Percentiles rank a stretch among this genome's conserved stretches.
phyloP scores from a whole-genome alignment of 2,113 vertebrate genomes.

The Platichthys flesus region DNA sequence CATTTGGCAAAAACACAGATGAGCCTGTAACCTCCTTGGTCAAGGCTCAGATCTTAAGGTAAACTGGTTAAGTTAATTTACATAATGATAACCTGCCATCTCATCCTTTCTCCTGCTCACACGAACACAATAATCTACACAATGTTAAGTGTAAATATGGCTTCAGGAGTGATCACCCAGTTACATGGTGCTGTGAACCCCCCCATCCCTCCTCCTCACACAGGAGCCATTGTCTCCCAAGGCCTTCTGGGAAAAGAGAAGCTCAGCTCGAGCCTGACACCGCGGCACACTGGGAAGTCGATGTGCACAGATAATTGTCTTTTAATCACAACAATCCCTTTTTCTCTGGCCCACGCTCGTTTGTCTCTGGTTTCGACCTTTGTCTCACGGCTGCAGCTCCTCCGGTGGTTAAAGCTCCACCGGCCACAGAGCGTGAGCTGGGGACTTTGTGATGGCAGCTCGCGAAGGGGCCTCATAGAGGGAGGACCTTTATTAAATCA shows the following conservation, averaged over 20 bases:
- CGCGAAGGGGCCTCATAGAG: neutral
- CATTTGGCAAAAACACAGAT: too few species aligned
- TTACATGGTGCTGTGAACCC: constrained; percentile 53
- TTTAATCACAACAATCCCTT: constrained; percentile 82
- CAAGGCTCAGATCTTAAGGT: too few species aligned
- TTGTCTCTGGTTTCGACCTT: constrained; percentile 66
- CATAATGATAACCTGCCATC: neutral
- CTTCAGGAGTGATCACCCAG: constrained; percentile 24
- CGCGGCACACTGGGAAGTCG: constrained; percentile 82
- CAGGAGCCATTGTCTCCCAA: constrained; percentile 79
- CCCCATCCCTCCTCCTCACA: constrained; percentile 67
- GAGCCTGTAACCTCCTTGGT: too few species aligned
- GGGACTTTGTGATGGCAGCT: neutral
- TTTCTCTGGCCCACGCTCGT: constrained; percentile 62
- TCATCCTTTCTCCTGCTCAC: neutral
- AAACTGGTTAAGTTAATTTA: too few species aligned
- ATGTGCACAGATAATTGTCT: constrained; percentile 83
- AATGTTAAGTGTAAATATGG: constrained; percentile 8
- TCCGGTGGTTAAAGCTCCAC: neutral
- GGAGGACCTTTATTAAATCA: neutral
- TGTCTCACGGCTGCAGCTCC: constrained; percentile 39
- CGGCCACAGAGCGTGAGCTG: neutral
- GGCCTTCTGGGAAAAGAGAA: constrained; percentile 74
- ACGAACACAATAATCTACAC: neutral
- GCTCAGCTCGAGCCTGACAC: constrained; percentile 84